Conservation (phyloP, 2,888 invertebrate species). For the Odontothrips loti region DNA sequence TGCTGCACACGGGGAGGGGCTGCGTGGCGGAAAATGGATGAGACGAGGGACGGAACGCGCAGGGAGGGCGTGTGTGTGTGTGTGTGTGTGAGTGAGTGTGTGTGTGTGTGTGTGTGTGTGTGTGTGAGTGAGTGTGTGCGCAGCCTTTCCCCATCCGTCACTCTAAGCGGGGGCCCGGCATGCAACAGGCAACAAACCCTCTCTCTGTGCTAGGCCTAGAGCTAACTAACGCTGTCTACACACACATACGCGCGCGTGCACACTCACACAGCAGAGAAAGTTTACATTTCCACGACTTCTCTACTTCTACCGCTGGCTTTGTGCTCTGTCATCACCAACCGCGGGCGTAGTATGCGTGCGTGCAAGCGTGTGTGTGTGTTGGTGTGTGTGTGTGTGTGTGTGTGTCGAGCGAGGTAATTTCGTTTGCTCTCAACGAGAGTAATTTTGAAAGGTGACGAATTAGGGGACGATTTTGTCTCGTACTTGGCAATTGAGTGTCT, state of each 20-base stretch:
- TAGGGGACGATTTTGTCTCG: too few species aligned
- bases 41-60: neutral
- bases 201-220: neutral
- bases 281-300: constrained; percentile 13
- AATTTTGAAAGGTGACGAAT: too few species aligned
- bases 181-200: neutral
- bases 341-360: neutral
- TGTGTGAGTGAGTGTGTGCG: neutral
- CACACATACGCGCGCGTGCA: constrained; percentile 14
- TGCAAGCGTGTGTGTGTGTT: neutral
- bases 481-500: too few species aligned
- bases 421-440: too few species aligned
- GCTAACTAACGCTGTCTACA: constrained; percentile 14
- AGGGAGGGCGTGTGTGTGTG: neutral
- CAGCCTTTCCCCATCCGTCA: constrained; percentile 3
- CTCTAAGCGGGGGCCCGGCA: neutral
- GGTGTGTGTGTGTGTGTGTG: neutral
- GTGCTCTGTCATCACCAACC: neutral
- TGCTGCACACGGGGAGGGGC: neutral
- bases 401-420: neutral
- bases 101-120: neutral
- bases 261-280: neutral
- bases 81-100: neutral
- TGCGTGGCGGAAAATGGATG: neutral
- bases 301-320: neutral